Evolutionary conservation across 2,797 vertebrate genomes (phyloP), one percentile per base, ranked within the genome.

Genomic region (Cottoperca gobio): DNA sequence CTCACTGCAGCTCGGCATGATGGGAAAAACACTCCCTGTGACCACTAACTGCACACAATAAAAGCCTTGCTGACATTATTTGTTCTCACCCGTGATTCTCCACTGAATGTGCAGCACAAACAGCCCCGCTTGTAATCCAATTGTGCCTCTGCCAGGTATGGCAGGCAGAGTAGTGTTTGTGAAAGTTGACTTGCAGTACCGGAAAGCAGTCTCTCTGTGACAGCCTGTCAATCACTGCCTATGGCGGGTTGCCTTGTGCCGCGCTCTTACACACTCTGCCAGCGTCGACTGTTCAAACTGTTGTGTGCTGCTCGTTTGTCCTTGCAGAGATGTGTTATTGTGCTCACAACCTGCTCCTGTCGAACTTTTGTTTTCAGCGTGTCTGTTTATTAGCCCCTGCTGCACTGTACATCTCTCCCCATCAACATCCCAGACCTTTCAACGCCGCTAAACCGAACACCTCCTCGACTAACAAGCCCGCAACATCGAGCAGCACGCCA

Each of bases 151-250:
- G 88, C 88, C 88, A 84, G 84, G 79, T 88, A 81, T 40, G 75
- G 76, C 85, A 82, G 81, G 76, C 75, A 16, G 77, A 70, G 79
- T 23, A 49, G 42, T 68, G 79, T 84, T 79, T 73, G 70, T 14
- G 2, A 76, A 50, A 87, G 83, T 88, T 73, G 84, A 88, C 87
- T 90, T 46, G 46, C 82, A 89, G 87, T 84, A 70, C 70, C 50
- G 33, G 45, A 70, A 86, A 76, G 80, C 81, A 24, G 61, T 45
- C 39, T 63, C 73, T 46, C 65, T 2, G 31, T 84, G 86, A 87
- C 84, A 65, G 72, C 74, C 81, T 90, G 90, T 90, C 89, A 90
- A 65, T 93, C 90, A 91, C 57, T 23, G 74, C 86, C 66, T 74
- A 23, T 53, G 71, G 80, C 53, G 69, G 40, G 53, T n/a, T 28